These are phyloP conservation scores for Ammodramus savannarum DNA, from an alignment of 2,113 vertebrate genomes.

Conservation along the genomic window DNA sequence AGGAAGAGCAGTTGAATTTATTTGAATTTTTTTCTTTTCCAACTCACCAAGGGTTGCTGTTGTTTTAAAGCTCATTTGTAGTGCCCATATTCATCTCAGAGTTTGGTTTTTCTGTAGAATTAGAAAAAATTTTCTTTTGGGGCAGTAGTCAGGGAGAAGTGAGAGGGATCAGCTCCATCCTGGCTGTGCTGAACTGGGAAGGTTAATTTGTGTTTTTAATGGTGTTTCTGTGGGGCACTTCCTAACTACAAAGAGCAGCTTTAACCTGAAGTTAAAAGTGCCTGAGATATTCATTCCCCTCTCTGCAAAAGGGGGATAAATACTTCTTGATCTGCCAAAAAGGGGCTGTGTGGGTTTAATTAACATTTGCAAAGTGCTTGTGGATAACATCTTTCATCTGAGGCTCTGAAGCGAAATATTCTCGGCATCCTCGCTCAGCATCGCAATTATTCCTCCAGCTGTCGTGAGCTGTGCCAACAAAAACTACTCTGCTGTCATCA, in stretches of 20 bases:
- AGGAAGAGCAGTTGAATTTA: neutral
- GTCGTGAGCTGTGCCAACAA: constrained; percentile 30
- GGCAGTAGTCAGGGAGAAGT: neutral
- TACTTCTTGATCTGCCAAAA: constrained; percentile 19
- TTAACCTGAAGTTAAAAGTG: neutral
- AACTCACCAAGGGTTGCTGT: accelerated
- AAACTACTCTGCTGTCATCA: constrained; percentile 45
- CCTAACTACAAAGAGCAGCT: neutral
- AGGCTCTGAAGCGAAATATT: constrained; percentile 15
- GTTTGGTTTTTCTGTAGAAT: neutral
- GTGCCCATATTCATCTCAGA: neutral
- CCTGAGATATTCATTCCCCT: neutral
- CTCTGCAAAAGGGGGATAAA: constrained; percentile 1
- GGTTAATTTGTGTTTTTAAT: neutral
- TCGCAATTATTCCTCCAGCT: constrained; percentile 53
- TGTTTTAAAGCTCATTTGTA: neutral
- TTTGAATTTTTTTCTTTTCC: neutral
- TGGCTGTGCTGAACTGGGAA: neutral
- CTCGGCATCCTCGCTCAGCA: neutral
- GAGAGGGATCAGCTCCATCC: neutral
- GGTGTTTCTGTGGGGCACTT: neutral
- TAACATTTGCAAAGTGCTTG: constrained; percentile 33
- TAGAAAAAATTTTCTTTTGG: neutral
- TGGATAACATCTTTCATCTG: constrained; percentile 58
- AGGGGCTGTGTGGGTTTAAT: constrained; percentile 55